phyloP scores from a whole-genome alignment of 2,797 vertebrate species.

The Xyrichtys novacula region DNA sequence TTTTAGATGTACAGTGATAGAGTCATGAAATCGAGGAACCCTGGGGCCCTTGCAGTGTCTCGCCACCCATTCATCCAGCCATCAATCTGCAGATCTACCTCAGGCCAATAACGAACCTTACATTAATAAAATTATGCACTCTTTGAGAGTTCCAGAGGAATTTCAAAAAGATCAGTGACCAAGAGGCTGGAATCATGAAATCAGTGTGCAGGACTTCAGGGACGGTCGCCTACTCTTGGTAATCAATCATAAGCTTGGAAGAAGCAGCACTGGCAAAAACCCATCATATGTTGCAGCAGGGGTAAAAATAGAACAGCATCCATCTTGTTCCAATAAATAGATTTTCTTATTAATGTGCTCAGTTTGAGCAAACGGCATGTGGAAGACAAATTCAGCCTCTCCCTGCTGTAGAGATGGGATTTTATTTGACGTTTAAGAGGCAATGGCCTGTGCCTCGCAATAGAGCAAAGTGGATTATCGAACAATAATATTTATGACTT shows the following conservation, averaged over 20 bases:
- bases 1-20: conserved; percentile 21
- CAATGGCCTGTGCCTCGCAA: conserved; percentile 46
- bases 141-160: conserved; percentile 22
- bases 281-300: conserved; percentile 47
- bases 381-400: conserved; percentile 62
- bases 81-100: conserved; percentile 21
- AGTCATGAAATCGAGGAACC: conserved; percentile 23
- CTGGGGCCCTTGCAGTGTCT: conserved; percentile 3
- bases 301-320: conserved; percentile 60
- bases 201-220: conserved; percentile 41
- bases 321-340: conserved; percentile 67
- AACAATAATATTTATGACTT: conserved; percentile 71
- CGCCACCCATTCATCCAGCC: conserved; percentile 37
- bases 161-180: conserved; percentile 26
- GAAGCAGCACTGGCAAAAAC: conserved; percentile 34
- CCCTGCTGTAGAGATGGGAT: conserved; percentile 34
- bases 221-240: conserved; percentile 27
- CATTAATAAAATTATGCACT: conserved; percentile 27
- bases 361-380: conserved; percentile 51
- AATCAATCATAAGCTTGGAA: conserved; percentile 59
- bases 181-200: conserved; percentile 23
- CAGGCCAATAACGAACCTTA: conserved; percentile 16
- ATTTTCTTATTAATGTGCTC: conserved; percentile 63
- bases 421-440: conserved; percentile 56
- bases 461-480: conserved; percentile 58